phyloP scores from a whole-genome alignment of 2,888 invertebrate genomes.

The Siphlonurus alternatus region DNA sequence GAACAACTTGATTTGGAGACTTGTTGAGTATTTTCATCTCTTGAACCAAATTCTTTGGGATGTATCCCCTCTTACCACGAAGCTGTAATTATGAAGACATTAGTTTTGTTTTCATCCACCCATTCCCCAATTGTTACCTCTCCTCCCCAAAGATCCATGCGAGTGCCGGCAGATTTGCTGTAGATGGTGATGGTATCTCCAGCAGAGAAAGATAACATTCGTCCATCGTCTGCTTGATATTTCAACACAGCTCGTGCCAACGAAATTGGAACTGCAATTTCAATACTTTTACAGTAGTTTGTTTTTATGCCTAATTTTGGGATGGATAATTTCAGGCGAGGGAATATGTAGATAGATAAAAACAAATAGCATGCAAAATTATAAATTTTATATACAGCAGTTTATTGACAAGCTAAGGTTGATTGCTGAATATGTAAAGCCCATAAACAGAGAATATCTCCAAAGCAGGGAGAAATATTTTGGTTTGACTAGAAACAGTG shows the following conservation, averaged over 20 bases:
- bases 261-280: constrained; percentile 36
- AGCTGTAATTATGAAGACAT: constrained; percentile 26
- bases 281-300: too few species aligned
- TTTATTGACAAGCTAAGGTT: too few species aligned
- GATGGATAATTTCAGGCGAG: too few species aligned
- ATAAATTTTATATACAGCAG: too few species aligned
- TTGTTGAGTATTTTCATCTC: constrained; percentile 38
- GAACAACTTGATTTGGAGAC: constrained; percentile 26
- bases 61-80: constrained; percentile 48
- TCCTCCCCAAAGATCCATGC: constrained; percentile 46
- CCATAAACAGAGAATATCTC: too few species aligned
- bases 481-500: too few species aligned
- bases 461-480: too few species aligned
- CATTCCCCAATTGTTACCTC: too few species aligned
- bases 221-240: constrained; percentile 37
- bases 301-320: too few species aligned
- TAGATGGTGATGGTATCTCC: constrained; percentile 41
- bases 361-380: too few species aligned
- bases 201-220: constrained; percentile 40
- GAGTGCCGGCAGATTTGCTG: constrained; percentile 51
- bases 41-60: constrained; percentile 36
- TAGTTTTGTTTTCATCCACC: neutral
- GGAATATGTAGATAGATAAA: too few species aligned
- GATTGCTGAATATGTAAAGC: too few species aligned
- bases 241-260: constrained; percentile 37